Evolutionary conservation across 37 sponge, comb jelly and placozoan genomes (phyloP).

Genomic region (Oopsacas minuta): DNA sequence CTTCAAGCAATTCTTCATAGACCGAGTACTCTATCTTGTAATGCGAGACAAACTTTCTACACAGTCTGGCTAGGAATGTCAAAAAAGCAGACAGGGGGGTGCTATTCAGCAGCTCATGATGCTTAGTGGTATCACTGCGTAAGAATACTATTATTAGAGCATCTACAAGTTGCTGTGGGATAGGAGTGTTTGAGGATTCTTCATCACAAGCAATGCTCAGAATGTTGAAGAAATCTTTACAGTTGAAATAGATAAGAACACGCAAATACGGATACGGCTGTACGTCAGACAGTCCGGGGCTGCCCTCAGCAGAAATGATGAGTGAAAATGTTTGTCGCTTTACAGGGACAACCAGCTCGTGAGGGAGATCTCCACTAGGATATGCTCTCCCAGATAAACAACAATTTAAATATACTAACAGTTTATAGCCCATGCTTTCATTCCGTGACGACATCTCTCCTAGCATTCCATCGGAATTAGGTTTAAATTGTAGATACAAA

Average conservation of each 20-base stretch:
- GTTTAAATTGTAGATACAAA: not conserved
- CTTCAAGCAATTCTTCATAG: not conserved
- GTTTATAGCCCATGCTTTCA: slow-evolving; percentile 1
- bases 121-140: not conserved
- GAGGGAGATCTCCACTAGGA: not conserved
- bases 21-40: not conserved
- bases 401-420: not conserved
- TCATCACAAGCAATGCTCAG: not conserved
- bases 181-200: not conserved
- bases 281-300: not conserved
- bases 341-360: not conserved
- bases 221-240: slow-evolving; percentile 7
- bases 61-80: not conserved
- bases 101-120: not conserved
- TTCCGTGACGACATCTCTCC: not conserved
- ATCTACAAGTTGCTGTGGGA: not conserved
- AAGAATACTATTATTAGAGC: not conserved
- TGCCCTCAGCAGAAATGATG: not conserved
- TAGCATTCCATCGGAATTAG: not conserved
- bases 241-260: not conserved
- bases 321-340: not conserved
- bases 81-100: not conserved
- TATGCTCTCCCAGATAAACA: not conserved
- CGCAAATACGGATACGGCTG: not conserved
- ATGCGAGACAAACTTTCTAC: not conserved